phyloP scores from a whole-genome alignment of 2,888 invertebrate genomes.

The Aporophyla nigra region DNA sequence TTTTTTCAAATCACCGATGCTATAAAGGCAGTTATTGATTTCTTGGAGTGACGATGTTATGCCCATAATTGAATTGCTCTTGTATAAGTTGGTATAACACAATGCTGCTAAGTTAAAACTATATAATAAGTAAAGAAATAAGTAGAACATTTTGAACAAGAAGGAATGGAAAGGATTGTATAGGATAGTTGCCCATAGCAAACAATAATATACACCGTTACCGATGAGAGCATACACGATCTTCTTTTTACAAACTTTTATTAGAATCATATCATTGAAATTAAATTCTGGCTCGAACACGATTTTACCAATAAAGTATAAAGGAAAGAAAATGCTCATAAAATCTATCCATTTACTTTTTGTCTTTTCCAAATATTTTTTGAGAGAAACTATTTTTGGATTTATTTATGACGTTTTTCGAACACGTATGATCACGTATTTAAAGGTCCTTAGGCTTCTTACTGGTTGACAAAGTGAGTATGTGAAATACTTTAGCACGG shows the following conservation, averaged over 20 bases:
- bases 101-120: not conserved
- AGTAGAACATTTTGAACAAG: conserved; percentile 24
- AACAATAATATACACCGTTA: conserved; percentile 6
- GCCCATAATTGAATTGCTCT: not conserved
- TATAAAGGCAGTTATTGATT: conserved; percentile 21
- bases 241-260: conserved; percentile 9
- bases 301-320: not conserved
- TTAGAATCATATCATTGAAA: not conserved
- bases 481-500: not conserved
- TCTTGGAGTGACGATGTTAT: conserved; percentile 8
- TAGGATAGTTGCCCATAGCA: conserved; percentile 10
- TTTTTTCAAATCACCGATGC: conserved; percentile 5
- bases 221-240: conserved; percentile 19
- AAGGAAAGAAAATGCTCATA: conserved; percentile 23
- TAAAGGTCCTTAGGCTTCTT: too few relatives aligned
- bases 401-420: not conserved
- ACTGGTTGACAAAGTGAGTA: not conserved
- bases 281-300: not conserved
- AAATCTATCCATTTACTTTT: conserved; percentile 7
- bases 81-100: conserved; percentile 12
- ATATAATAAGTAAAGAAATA: conserved; percentile 14
- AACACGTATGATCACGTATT: not conserved
- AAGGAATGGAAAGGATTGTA: conserved; percentile 10
- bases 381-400: not conserved
- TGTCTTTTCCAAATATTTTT: not conserved